phyloP scores from a whole-genome alignment of 2,113 vertebrate genomes.

The Pluvialis apricaria region DNA sequence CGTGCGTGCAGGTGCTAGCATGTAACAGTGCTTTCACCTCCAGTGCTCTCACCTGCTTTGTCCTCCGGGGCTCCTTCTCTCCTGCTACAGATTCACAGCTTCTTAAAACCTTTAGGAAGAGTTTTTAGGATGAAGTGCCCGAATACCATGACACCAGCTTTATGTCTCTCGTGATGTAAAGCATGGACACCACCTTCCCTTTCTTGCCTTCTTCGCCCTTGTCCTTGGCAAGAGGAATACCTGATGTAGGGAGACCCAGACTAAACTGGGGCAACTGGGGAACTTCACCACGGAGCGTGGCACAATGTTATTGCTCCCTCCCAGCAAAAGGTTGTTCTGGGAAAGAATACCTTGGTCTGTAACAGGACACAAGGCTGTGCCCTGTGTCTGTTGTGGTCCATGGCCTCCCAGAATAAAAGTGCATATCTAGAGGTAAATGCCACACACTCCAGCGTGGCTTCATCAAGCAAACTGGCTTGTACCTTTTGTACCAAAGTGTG shows the following conservation, averaged over 20 bases:
- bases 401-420: background rate
- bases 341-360: background rate
- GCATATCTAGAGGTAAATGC: background rate
- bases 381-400: background rate
- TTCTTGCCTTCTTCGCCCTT: background rate
- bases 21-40: background rate
- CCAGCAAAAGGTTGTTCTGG: background rate
- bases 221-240: background rate
- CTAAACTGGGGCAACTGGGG: background rate
- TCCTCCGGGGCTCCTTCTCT: background rate
- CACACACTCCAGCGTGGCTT: background rate
- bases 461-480: background rate
- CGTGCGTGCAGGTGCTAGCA: fast-evolving
- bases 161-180: background rate
- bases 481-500: background rate
- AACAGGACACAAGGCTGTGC: background rate
- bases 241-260: background rate
- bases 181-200: fast-evolving
- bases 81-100: background rate
- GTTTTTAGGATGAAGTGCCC: background rate
- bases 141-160: background rate
- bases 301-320: background rate
- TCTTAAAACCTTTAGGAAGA: background rate
- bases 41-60: background rate
- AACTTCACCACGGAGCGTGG: background rate